Evolutionary conservation across 2,113 vertebrate species (phyloP), one percentile per base, ranked within the genome.

Genomic region (Xenus cinereus): DNA sequence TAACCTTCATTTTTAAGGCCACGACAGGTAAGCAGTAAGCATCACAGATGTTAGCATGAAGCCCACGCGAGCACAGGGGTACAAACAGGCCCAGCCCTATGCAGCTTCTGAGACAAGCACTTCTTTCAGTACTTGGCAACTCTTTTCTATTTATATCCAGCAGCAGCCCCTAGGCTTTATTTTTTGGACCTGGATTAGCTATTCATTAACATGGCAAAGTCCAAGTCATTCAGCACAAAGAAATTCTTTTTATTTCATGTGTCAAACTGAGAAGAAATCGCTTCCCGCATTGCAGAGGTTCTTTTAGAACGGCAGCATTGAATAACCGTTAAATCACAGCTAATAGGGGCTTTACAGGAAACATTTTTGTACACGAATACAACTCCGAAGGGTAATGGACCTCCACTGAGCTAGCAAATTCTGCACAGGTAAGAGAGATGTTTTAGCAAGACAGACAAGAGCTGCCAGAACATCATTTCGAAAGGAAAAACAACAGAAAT

Each of bases 191-290:
- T 14, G 18, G 18, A 63, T 91, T 75, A 92, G 41, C 68, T 76
- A n/a, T 72, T 89, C 90, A 84, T 77, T 87, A 87, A 74, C 33
- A 46, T 12, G 39, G 64, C 45, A 51, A 68, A 87, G 39, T 39
- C 53, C 72, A 63, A 75, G 51, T 35, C 41, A 63, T 39, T 62
- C 79, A 50, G 57, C 46, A 85, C 75, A 82, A 79, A 77, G 30
- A 81, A 35, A 12, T 91, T 76, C 59, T 75, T 91, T 94, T 80
- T 84, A 91, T 79, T 92, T 91, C 71, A 35, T 11, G 3, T 46
- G 32, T 73, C 89, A 84, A 85, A 92, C 68, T 63, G 90, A 59
- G 84, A 95, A 85, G 71, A 81, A 94, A 84, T 59, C 1, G 17
- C 16, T 86, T 62, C 62, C 82, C 4, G 2, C 64, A 79, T 50